Base-by-base conservation (phyloP, 2,113 vertebrate species). In the Martes martes region DNA sequence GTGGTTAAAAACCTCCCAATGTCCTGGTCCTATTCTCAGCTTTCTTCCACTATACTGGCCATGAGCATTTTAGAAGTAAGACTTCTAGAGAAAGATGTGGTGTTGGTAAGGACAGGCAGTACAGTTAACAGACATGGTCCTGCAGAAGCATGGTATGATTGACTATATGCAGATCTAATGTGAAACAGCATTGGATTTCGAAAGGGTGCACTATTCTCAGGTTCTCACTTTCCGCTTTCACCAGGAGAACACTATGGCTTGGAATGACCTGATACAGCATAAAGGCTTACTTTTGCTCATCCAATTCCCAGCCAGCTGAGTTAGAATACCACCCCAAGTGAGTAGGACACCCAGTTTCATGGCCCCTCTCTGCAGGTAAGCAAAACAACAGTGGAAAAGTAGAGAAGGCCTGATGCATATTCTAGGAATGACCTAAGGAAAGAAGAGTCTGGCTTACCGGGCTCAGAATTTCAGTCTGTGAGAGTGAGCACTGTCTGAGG, bases 201-300 rank as follows among this genome's bases (percentile, higher is more conserved):
- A 19, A 39, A 31, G 57, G 19, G n/a, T 1, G 23, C 0, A 0
- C 33, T 45, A 10, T 47, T 13, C 42, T 39, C 45, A 11, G 23
- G 50, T 4, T 31, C 63, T 47, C 28, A n/a, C 45, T 57, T 42
- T 31, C 63, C 10, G 24, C 24, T 83, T 65, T 86, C 50, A 14
- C 39, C 7, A 21, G 61, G 31, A 57, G 4, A 21, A 23, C 16
- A 15, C 1, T 3, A 4, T 2, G 8, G 28, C 50, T 47, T 52
- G 9, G 26, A 89, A 28, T 18, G 28, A 21, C 31, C 73, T 59
- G 24, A 6, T 9, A n/a, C 1, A n/a, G 4, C 9, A 26, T 45
- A 24, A 81, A 11, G 14, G 42, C 2, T 42, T 59, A 23, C 45
- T 28, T 57, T n/a, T 91, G 36, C 23, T 55, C 15, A 3, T 39